Conservation (phyloP, 2,797 vertebrate species). For the Enteromius unitaeniatus region DNA sequence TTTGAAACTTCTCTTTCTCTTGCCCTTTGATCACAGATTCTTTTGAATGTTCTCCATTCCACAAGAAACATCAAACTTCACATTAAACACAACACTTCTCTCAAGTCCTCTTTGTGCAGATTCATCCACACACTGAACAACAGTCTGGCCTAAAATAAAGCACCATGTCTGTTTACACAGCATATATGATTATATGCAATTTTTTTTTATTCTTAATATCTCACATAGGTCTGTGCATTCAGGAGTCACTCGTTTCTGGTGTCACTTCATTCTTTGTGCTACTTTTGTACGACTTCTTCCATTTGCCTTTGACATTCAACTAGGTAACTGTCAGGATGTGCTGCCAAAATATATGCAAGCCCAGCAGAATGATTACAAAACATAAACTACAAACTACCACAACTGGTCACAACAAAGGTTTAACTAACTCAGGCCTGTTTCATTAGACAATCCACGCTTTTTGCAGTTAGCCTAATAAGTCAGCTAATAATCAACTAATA, state of each 20-base stretch:
- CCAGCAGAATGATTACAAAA: neutral
- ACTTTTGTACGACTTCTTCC: neutral
- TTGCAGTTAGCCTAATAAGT: too few species aligned
- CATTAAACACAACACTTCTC: constrained; percentile 21
- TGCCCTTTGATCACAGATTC: constrained; percentile 42
- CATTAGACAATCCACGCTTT: too few species aligned
- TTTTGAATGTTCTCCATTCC: constrained; percentile 29
- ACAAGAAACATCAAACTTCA: constrained; percentile 9
- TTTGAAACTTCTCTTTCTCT: constrained; percentile 16
- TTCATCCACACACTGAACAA: neutral
- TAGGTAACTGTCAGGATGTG: neutral
- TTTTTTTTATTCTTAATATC: neutral
- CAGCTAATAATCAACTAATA: too few species aligned
- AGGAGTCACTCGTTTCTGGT: neutral
- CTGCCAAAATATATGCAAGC: neutral
- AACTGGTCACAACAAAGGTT: neutral
- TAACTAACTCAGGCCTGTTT: neutral
- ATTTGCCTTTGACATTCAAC: neutral
- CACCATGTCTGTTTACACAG: neutral
- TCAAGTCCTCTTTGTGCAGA: neutral
- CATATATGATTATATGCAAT: neutral
- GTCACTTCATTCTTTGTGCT: neutral
- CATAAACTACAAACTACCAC: neutral
- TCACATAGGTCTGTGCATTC: too few species aligned
- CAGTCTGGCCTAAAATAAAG: neutral